A percentile compares a stretch with the other conserved stretches of the same genome.
Conservation (phyloP, 2,888 invertebrate species). For the Rhagonycha lutea region DNA sequence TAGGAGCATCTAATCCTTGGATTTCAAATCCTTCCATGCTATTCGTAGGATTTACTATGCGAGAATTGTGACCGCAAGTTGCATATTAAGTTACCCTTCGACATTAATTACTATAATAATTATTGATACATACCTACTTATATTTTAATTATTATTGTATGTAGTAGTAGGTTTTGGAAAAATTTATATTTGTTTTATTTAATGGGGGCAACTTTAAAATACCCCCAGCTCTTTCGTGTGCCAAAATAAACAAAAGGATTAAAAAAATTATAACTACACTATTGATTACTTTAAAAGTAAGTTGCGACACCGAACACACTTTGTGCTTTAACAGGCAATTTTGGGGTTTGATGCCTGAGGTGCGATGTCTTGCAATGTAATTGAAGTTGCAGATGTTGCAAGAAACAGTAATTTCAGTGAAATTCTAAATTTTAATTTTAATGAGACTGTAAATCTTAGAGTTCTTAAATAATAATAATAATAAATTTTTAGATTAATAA, state of each 20-base stretch:
- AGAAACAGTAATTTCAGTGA: not conserved
- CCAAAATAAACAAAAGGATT: not conserved
- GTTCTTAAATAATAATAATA: not conserved
- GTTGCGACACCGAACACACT: not conserved
- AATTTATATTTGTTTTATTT: not conserved
- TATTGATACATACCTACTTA: not conserved
- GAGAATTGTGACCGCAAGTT: conserved; percentile 15
- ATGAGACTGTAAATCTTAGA: not conserved
- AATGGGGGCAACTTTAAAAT: not conserved
- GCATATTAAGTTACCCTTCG: conserved; percentile 18
- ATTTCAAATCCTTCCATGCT: conserved; percentile 18
- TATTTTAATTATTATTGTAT: not conserved
- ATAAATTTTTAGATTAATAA: not conserved
- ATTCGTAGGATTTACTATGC: conserved; percentile 14
- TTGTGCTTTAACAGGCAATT: not conserved
- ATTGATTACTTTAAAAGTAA: not conserved
- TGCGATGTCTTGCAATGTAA: not conserved
- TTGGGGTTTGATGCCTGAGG: not conserved
- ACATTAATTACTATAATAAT: not conserved
- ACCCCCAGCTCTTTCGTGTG: not conserved
- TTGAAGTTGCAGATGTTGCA: not conserved
- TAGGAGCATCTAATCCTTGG: conserved; percentile 21
- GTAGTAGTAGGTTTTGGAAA: not conserved
- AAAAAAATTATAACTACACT: not conserved
- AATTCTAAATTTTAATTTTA: not conserved